Conservation (phyloP, 2,113 vertebrate species). For the Eleginops maclovinus region DNA sequence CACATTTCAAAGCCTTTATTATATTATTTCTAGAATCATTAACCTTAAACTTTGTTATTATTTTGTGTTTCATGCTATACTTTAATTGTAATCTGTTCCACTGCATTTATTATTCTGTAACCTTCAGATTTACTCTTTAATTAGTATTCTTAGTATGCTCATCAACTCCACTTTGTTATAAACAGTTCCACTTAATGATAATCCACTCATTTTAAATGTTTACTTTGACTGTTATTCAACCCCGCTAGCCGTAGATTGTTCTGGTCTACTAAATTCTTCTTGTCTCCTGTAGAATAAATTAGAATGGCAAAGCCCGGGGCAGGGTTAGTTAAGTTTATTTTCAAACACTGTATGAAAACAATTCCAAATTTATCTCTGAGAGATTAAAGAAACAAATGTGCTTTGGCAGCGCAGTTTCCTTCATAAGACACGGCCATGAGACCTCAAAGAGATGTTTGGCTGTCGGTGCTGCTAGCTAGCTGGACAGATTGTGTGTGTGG, state of each 20-base stretch:
- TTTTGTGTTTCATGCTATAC: not conserved
- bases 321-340: constrained; percentile 52
- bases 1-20: not conserved
- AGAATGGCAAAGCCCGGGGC: constrained; percentile 25
- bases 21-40: not conserved
- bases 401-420: constrained; percentile 59
- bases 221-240: constrained; percentile 2
- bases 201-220: constrained; percentile 6
- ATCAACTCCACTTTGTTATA: constrained; percentile 15
- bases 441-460: constrained; percentile 58
- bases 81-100: not conserved
- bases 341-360: constrained; percentile 43
- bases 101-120: not conserved
- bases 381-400: constrained; percentile 64
- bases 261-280: constrained; percentile 23
- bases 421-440: constrained; percentile 53
- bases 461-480: constrained; percentile 50
- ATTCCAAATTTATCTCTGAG: constrained; percentile 52
- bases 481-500: constrained; percentile 40
- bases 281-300: constrained; percentile 44
- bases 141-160: constrained; percentile 2
- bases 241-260: constrained; percentile 26
- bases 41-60: not conserved
- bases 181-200: constrained; percentile 15
- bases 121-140: constrained; percentile 18